Evolutionary conservation across 1,140 invertebrate genomes (phyloP), one percentile per base, ranked within the genome.

Genomic region (Diprion similis): DNA sequence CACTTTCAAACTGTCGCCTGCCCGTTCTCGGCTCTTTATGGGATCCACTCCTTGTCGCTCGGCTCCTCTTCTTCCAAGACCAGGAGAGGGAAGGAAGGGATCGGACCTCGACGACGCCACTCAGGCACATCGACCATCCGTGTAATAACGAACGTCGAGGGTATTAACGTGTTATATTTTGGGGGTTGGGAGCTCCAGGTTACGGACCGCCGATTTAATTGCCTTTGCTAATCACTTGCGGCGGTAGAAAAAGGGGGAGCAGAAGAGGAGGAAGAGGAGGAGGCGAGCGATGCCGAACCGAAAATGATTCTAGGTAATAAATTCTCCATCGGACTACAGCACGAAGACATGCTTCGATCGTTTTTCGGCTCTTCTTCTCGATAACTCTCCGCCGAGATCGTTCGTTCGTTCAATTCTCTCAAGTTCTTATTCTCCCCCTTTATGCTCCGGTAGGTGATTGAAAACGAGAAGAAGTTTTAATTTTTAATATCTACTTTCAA

Each of bases 1-100:
- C 75, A 78, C 78, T 77, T 78, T 72, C 73, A 67, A 78, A 76
- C 72, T 74, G 37, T 70, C 37, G 17, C 18, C 15, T 19, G 19
- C 10, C 13, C 46, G 15, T 48, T 13, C 37, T 13, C 19, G 10
- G 69, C 46, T 48, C 46, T 45, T 70, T 15, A 68, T 59, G 51
- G 51, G 24, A 17, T 13, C 11, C n/a, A 6, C 51, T 15, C 51
- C 9, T 37, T 37, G 24, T 37, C 24, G 24, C 24, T 37, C 24
- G 24, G 51, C 51, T 59, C 24, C 24, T 37, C 24, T 37, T 37
- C 2, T 37, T 37, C 2, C 6, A 6, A 6, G 24, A 37, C 24
- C 2, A 6, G 24, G 24, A 37, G 24, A 59, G 51, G 51, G 51
- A 8, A 59, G n/a, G 51, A 37, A 37, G 6, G 24, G 24, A 37